Base-by-base conservation (phyloP, 1,140 invertebrate species). In the Aphelenchoides fujianensis region DNA sequence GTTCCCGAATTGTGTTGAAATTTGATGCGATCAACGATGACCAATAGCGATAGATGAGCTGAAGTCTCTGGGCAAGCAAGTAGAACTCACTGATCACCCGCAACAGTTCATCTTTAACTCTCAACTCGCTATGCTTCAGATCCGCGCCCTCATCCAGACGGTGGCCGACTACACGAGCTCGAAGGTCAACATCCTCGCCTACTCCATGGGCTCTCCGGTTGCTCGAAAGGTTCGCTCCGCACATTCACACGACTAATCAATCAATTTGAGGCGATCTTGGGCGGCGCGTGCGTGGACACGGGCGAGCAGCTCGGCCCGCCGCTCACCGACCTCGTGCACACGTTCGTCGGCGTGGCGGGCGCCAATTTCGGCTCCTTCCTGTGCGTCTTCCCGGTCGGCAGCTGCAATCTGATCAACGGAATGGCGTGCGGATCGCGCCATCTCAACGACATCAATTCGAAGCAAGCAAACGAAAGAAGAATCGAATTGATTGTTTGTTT, bases 171-270 rank as follows among this genome's bases (percentile, higher is more conserved):
- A 79, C 69, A 83, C 82, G 2, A 70, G 64, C 28, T 71, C 68
- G 16, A 70, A 80, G 66, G 81, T 83, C 7, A 83, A 83, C 62
- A n/a, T 83, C 3, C 74, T 83, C 27, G 81, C 61, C 1, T 83
- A 80, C 69, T 83, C 81, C 9, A 83, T 83, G 81, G 81, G 81
- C 27, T 80, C 80, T 32, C 81, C 81, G 7, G 68, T 83, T 48
- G 80, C 81, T 27, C 59, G 81, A 62, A 83, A 83, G 61, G 81
- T 82, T n/a, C 70, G 74, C n/a, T n/a, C 63, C 79, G 36, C 71
- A 74, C 16, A 74, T 68, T 41, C 48, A 75, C 32, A 37, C 73
- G 19, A 66, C 63, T n/a, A n/a, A 9, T 70, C 77, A 19, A 70
- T 73, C 19, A 32, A 78, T 0, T 75, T 74, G 27, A 82, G 72